Conservation (phyloP, 2,888 invertebrate species). For the Aphelenchoides bicaudatus region DNA sequence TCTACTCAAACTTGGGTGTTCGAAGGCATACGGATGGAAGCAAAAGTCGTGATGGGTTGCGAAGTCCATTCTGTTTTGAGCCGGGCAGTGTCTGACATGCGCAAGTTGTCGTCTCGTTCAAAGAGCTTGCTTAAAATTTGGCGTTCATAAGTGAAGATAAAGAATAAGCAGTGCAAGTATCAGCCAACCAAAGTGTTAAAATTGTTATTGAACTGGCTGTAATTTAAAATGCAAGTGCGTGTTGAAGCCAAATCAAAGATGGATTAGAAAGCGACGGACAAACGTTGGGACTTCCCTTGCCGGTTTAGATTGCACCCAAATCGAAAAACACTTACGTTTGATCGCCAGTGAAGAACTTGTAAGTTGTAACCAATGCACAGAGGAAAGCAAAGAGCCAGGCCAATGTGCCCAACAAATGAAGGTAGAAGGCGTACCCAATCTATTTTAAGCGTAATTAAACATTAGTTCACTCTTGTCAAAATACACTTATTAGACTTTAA, state of each 20-base stretch:
- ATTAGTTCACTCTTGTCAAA: no score
- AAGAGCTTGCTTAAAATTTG: slow-evolving; percentile 20
- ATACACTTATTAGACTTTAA: neutral
- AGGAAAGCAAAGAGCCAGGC: slow-evolving; percentile 53
- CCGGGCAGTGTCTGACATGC: slow-evolving; percentile 14
- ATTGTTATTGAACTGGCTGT: no score
- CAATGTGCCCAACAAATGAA: slow-evolving; percentile 56
- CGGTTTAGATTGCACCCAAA: no score
- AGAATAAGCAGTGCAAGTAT: no score
- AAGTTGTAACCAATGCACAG: slow-evolving; percentile 52
- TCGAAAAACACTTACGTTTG: slow-evolving; percentile 27
- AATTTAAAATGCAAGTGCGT: no score
- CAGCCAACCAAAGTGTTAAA: no score
- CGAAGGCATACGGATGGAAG: slow-evolving; percentile 8
- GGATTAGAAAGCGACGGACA: neutral
- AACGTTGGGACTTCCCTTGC: no score
- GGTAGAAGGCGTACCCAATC: slow-evolving; percentile 58
- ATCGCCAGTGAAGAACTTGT: slow-evolving; percentile 45
- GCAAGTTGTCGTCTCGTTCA: slow-evolving; percentile 18
- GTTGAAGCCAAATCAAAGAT: neutral
- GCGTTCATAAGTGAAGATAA: neutral
- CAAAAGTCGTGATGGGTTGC: slow-evolving; percentile 11
- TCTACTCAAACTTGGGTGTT: slow-evolving; percentile 19
- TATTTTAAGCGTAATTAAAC: no score
- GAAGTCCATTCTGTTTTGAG: slow-evolving; percentile 12